Percentiles rank a stretch among this genome's conserved stretches.
Evolutionary conservation across 2,888 invertebrate species (phyloP).

Genomic region (Liodrosophila aerea): DNA sequence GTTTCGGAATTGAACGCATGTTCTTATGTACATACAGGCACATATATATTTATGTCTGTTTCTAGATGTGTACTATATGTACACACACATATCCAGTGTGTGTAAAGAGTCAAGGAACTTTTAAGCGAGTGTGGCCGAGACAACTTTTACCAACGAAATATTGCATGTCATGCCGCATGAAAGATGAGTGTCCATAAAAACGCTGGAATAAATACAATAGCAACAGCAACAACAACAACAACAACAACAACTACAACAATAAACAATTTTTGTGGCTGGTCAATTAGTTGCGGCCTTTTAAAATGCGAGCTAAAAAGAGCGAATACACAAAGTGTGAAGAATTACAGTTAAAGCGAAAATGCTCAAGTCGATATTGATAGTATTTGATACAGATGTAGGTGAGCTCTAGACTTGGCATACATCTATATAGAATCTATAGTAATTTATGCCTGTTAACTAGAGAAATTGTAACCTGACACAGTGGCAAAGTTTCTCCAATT

Average conservation of each 20-base stretch:
- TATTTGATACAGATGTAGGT: too few relatives aligned
- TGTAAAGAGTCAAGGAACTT: conserved; percentile 66
- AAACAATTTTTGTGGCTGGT: conserved; percentile 34
- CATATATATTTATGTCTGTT: conserved; percentile 1
- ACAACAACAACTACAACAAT: conserved; percentile 15
- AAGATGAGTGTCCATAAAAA: conserved; percentile 57
- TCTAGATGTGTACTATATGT: conserved; percentile 17
- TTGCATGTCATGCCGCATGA: conserved; percentile 62
- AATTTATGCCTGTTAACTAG: too few relatives aligned
- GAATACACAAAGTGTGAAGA: conserved; percentile 40
- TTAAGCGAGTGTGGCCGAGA: conserved; percentile 57
- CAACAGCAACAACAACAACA: too few relatives aligned
- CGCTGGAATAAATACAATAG: conserved; percentile 1
- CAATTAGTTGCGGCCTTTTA: conserved; percentile 64
- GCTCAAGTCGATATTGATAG: too few relatives aligned
- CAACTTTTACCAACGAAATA: conserved; percentile 60
- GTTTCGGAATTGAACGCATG: conserved; percentile 30
- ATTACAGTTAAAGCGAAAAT: conserved; percentile 49
- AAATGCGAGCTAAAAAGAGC: conserved; percentile 24
- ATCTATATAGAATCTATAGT: too few relatives aligned
- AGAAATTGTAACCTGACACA: too few relatives aligned
- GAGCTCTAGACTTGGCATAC: too few relatives aligned
- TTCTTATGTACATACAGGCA: conserved; percentile 12
- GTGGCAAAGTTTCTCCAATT: too few relatives aligned
- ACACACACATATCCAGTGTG: too few relatives aligned